Conservation (phyloP, 2,888 invertebrate species). For the Dynastes maya region DNA sequence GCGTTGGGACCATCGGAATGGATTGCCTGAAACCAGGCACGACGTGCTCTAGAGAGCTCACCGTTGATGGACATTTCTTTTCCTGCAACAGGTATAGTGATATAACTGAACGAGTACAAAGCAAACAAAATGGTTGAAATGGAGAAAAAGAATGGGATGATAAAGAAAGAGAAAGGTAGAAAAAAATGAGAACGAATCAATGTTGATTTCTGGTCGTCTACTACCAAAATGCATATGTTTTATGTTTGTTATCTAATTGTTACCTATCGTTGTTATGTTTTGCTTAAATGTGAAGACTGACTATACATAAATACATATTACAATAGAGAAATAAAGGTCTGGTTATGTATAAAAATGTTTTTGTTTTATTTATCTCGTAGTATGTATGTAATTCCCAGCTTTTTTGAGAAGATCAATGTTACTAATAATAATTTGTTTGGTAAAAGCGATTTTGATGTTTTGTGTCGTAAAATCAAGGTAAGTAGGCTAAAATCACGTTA, state of each 20-base stretch:
- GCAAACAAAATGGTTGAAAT: not conserved
- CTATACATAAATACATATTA: not conserved
- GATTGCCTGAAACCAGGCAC: conserved; percentile 23
- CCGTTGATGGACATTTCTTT: conserved; percentile 27
- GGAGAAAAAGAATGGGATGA: not conserved
- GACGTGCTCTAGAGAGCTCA: conserved; percentile 31
- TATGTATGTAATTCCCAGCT: too few relatives aligned
- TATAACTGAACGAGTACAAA: conserved; percentile 47
- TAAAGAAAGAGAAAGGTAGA: not conserved
- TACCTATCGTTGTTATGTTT: conserved; percentile 51
- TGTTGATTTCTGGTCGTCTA: conserved; percentile 46
- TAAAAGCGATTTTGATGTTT: too few relatives aligned
- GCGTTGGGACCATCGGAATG: conserved; percentile 16
- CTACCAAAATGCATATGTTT: conserved; percentile 27
- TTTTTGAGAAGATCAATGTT: too few relatives aligned
- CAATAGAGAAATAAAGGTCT: conserved; percentile 51
- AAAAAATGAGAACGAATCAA: not conserved
- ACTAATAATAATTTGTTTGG: too few relatives aligned
- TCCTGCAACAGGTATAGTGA: conserved; percentile 50
- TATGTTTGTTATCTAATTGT: conserved; percentile 46
- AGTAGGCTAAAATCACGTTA: too few relatives aligned
- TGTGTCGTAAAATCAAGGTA: too few relatives aligned
- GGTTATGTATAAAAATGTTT: conserved; percentile 33
- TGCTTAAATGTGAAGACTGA: conserved; percentile 50
- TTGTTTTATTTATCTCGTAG: conserved; percentile 5